These are phyloP conservation scores for Tipula confusa DNA, from an alignment of 2,888 invertebrate species.

Conservation along the genomic window DNA sequence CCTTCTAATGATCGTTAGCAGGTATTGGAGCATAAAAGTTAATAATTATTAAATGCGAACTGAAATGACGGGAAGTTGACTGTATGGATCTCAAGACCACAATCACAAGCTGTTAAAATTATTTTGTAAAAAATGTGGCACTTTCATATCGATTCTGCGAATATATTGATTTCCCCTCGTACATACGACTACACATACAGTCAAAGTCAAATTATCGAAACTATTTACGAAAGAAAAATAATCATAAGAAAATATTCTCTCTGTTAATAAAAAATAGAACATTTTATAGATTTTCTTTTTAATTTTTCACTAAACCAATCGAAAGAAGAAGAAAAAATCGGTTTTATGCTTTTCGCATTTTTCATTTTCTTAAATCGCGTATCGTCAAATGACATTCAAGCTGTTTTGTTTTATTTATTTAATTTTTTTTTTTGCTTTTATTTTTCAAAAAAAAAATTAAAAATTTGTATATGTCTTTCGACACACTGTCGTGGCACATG, in stretches of 20 bases:
- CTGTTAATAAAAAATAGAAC: neutral
- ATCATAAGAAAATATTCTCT: neutral
- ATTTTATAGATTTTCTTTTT: slow-evolving; percentile 9
- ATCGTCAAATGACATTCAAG: neutral
- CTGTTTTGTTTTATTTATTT: neutral
- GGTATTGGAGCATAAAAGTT: too few relatives aligned
- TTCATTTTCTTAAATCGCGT: neutral
- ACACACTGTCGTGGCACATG: slow-evolving; percentile 15
- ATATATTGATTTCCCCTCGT: too few relatives aligned
- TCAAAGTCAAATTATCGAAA: neutral
- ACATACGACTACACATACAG: neutral
- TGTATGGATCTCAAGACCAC: too few relatives aligned
- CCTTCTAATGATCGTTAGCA: too few relatives aligned
- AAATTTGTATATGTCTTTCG: neutral
- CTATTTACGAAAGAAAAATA: neutral
- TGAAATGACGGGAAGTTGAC: too few relatives aligned
- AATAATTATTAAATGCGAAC: too few relatives aligned
- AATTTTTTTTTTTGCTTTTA: neutral
- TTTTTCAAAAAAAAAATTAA: neutral
- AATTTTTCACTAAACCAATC: neutral
- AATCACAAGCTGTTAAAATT: too few relatives aligned
- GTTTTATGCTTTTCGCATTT: neutral
- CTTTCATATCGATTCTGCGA: too few relatives aligned
- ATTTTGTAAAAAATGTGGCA: too few relatives aligned
- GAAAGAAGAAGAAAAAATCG: neutral